Evolutionary conservation across 2,888 invertebrate species (phyloP).

Genomic region (Drosophila histrio): DNA sequence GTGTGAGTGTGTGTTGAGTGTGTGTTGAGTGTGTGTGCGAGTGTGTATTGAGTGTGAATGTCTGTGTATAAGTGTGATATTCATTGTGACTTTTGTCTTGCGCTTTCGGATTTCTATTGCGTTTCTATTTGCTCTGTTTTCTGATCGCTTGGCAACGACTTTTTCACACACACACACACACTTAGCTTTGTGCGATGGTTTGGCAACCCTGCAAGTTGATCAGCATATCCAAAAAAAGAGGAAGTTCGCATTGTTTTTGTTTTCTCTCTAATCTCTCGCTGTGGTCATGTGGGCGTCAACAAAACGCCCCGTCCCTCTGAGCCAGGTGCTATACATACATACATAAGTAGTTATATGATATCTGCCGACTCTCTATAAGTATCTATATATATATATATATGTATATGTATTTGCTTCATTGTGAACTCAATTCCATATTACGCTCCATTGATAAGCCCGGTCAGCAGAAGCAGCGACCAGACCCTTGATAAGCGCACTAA

Average conservation of each 20-base stretch:
- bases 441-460: conserved; percentile 54
- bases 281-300: conserved; percentile 55
- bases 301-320: neutral
- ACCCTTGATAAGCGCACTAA: conserved; percentile 64
- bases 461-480: conserved; percentile 59
- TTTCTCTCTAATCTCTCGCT: neutral
- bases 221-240: conserved; percentile 20
- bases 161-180: no score
- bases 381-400: conserved; percentile 12
- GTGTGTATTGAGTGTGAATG: neutral
- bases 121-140: conserved; percentile 27
- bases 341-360: no score
- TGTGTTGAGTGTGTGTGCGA: conserved; percentile 8
- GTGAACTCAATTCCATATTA: conserved; percentile 54
- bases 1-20: neutral
- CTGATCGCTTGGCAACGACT: conserved; percentile 17
- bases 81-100: conserved; percentile 42
- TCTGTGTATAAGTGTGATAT: conserved; percentile 28
- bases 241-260: conserved; percentile 3
- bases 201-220: conserved; percentile 22
- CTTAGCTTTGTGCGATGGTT: neutral
- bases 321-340: conserved; percentile 38
- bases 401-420: conserved; percentile 18
- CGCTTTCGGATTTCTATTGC: conserved; percentile 37
- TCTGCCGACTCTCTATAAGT: conserved; percentile 16